Base-by-base conservation (phyloP, 2,113 vertebrate species). In the Corydoras maculifer region DNA sequence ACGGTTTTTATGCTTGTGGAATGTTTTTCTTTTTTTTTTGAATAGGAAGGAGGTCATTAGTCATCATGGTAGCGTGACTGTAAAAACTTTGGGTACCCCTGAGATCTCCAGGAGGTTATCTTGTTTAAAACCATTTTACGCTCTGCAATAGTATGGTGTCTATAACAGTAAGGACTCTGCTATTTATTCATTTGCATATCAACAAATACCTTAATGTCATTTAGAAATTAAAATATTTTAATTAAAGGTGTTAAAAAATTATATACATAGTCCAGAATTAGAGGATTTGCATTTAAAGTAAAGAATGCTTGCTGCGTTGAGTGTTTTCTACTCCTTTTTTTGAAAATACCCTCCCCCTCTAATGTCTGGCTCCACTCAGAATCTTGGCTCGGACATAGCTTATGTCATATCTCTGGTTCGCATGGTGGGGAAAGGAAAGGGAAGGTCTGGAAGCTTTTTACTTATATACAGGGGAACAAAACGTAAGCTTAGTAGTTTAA, bases 341-440 rank as follows among this genome's bases (percentile, higher is more conserved):
- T 57, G 12, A 53, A 14, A 10, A 13, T 15, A 43, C 62, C 59
- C 58, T 64, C 70, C 63, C 73, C 66, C 74, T 64, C 43, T 32
- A 51, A 9, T 51, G 35, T 67, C 73, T 76, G 73, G 70, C 65
- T 75, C 70, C 70, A 35, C 65, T 78, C 59, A 68, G 60, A 68
- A 65, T 73, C 58, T 72, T 78, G 77, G 73, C 73, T 69, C 10
- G 8, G 49, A 75, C 54, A 63, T 72, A 68, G 74, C 72, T 78
- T 78, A 75, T 74, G 69, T 75, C 75, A 77, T 68, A 66, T 65
- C 62, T 68, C 60, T 55, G 30, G 31, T 62, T 70, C 65, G 72
- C 43, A 48, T 70, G 59, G 72, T 66, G 14, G 72, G 35, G 68
- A 62, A 68, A 55, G 51, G 70, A 49, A 61, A 68, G 18, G 55